These are phyloP conservation scores for Hydrolagus colliei DNA, from an alignment of 2,797 vertebrate species.

Conservation along the genomic window DNA sequence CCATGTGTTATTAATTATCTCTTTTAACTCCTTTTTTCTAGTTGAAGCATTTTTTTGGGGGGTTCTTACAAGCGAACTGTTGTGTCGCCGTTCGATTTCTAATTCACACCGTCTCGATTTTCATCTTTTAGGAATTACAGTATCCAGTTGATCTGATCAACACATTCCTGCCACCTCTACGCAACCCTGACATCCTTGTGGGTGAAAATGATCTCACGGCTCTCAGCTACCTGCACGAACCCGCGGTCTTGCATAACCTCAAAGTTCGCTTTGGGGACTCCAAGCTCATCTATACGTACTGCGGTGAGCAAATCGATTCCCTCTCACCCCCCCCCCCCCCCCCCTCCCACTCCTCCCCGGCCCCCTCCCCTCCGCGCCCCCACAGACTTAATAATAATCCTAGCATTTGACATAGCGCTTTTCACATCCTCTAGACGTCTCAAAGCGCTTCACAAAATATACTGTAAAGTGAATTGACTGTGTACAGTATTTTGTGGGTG, in stretches of 20 bases:
- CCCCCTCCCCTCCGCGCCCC: background rate
- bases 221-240: slow-evolving; percentile 94
- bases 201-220: slow-evolving; percentile 97
- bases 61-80: background rate
- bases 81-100: slow-evolving; percentile 13
- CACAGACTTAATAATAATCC: too few relatives aligned
- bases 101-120: background rate
- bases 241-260: slow-evolving; percentile 92
- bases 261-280: slow-evolving; percentile 88
- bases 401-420: too few relatives aligned
- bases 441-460: too few relatives aligned
- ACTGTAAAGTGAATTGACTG: too few relatives aligned
- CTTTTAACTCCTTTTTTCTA: too few relatives aligned
- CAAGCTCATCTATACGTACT: slow-evolving; percentile 93
- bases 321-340: background rate
- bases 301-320: slow-evolving; percentile 59
- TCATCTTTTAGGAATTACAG: slow-evolving; percentile 58
- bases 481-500: too few relatives aligned
- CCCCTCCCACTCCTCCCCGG: background rate
- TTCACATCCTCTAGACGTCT: too few relatives aligned
- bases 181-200: slow-evolving; percentile 96
- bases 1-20: too few relatives aligned
- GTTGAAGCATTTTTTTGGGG: background rate
- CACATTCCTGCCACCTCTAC: slow-evolving; percentile 71
- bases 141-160: slow-evolving; percentile 61